phyloP scores from a whole-genome alignment of 2,113 vertebrate genomes.

The Trichechus manatus region DNA sequence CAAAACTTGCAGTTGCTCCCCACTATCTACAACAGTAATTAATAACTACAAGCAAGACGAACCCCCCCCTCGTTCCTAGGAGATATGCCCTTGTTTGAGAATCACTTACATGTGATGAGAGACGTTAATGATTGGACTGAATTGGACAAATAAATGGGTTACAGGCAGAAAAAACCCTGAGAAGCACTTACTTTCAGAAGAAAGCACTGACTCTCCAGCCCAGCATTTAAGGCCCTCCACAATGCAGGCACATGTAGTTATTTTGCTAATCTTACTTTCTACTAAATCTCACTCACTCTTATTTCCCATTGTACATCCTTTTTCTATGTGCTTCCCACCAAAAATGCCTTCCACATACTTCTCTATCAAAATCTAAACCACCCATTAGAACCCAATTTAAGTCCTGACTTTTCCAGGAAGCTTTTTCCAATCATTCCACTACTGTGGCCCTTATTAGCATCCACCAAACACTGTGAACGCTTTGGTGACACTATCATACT shows the following conservation, averaged over 20 bases:
- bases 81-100: background rate
- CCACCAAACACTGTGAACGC: background rate
- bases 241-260: background rate
- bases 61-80: background rate
- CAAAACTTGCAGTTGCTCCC: constrained; percentile 7
- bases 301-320: background rate
- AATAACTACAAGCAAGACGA: constrained; percentile 14
- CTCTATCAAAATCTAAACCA: background rate
- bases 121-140: constrained; percentile 16
- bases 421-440: background rate
- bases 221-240: background rate
- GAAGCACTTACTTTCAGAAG: constrained; percentile 3
- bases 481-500: background rate
- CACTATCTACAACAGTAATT: constrained; percentile 16
- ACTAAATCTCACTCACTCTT: constrained; percentile 15
- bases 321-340: background rate
- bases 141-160: constrained; percentile 28
- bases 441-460: background rate
- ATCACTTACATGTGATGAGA: background rate
- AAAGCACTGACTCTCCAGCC: background rate
- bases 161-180: background rate
- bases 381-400: background rate
- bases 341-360: constrained; percentile 43
- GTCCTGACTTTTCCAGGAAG: constrained; percentile 13
- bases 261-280: constrained; percentile 26